Evolutionary conservation across 2,888 invertebrate genomes (phyloP).

Genomic region (Monoplex corrugatus): DNA sequence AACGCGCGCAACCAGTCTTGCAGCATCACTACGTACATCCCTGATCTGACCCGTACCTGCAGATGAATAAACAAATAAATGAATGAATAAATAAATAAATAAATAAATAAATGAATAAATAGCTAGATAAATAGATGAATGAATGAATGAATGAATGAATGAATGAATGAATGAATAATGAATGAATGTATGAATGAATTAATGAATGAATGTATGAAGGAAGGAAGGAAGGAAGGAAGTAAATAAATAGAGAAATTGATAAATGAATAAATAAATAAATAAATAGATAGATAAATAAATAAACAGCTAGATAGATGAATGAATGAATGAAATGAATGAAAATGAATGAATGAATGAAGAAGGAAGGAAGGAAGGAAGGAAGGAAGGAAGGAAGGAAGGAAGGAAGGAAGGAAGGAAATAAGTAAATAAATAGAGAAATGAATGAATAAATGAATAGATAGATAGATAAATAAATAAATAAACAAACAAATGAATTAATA

Average conservation of each 20-base stretch:
- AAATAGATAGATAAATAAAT: not conserved
- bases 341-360: not conserved
- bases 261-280: not conserved
- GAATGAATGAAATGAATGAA: not conserved
- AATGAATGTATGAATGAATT: not conserved
- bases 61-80: not conserved
- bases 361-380: not conserved
- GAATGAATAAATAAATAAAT: not conserved
- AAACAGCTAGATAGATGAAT: not conserved
- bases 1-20: constrained; percentile 51
- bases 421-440: too few species aligned
- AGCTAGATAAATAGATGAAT: not conserved
- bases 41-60: constrained; percentile 43
- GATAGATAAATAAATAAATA: too few species aligned
- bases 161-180: not conserved
- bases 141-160: not conserved
- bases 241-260: not conserved
- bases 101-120: not conserved
- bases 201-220: not conserved
- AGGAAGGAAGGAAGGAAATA: not conserved
- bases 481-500: too few species aligned
- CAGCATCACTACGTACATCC: constrained; percentile 39
- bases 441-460: too few species aligned
- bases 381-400: not conserved
- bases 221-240: not conserved